Evolutionary conservation across 2,113 vertebrate species (phyloP), one percentile per base, ranked within the genome.

Genomic region (Hylia prasina): DNA sequence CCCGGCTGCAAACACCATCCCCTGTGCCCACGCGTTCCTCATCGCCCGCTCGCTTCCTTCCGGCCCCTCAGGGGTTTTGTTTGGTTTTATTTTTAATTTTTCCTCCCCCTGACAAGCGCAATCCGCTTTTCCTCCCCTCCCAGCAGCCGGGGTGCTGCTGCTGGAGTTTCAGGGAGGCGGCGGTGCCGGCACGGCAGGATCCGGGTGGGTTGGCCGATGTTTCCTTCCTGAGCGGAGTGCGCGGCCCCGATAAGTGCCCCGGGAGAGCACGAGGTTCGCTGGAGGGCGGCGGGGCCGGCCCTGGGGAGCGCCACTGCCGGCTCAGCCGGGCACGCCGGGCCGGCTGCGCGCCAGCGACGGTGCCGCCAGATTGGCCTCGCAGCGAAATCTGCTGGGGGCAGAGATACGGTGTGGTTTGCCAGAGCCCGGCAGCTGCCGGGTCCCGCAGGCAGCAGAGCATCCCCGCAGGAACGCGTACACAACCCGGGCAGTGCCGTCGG

Each of bases 141-240:
- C 40, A 42, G 63, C 50, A 91, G 91, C 78, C 6, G 2, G 54
- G 44, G 61, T 3, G 39, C 66, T 58, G n/a, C 68, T 2, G 27
- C 89, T 1, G 35, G 45, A 27, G 57, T 68, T 90, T 44, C 0
- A 3, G 66, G 70, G 65, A 82, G 92, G 65, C 0, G 8, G 50
- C 10, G 5, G 70, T 47, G 89, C 33, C 1, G 44, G 71, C 16
- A 6, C 1, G 11, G 76, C 94, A 78, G 94, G 93, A 91, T 94
- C 89, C 44, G 70, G 45, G 45, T 7, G 54, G 33, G 70, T 57
- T 87, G 89, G 94, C 64, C 2, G 53, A 90, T 37, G 90, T 93
- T 97, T 97, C 97, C 97, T 97, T 95, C 93, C 89, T 20, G 82
- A 86, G 81, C 28, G 4, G 84, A n/a, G 89, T 96, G 96, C 51